These are phyloP conservation scores for Phylloscopus whistleri DNA, from an alignment of 2,113 vertebrate species.

Conservation along the genomic window DNA sequence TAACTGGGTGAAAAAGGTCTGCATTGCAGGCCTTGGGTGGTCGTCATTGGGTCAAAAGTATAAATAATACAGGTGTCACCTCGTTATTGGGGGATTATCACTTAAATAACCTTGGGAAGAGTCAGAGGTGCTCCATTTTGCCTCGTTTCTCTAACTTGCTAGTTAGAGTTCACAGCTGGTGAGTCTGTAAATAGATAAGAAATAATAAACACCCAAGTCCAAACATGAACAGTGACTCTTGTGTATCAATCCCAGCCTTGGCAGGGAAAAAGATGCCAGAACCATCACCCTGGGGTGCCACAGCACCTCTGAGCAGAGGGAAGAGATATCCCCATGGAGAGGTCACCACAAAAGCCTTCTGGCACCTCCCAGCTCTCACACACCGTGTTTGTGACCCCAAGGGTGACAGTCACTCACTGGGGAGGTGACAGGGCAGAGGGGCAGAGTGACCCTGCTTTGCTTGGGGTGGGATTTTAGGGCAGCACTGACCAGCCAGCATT, in stretches of 20 bases:
- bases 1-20: too few species aligned
- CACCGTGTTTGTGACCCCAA: accelerated
- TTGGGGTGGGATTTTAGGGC: neutral
- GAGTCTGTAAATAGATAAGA: neutral
- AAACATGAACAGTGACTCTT: neutral
- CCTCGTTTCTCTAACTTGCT: neutral
- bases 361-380: neutral
- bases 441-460: neutral
- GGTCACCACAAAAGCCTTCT: neutral
- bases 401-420: accelerated
- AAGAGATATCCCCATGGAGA: neutral
- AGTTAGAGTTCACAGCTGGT: neutral
- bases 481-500: neutral
- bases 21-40: neutral
- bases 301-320: neutral
- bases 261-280: neutral
- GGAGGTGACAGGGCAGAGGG: neutral
- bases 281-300: neutral
- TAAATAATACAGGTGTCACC: neutral
- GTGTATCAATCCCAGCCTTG: neutral
- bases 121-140: neutral
- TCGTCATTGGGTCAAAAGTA: neutral
- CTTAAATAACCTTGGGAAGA: neutral
- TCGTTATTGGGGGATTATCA: neutral
- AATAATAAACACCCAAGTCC: neutral